Conservation (phyloP, 1,140 invertebrate species). For the Euglossa dilemma region DNA sequence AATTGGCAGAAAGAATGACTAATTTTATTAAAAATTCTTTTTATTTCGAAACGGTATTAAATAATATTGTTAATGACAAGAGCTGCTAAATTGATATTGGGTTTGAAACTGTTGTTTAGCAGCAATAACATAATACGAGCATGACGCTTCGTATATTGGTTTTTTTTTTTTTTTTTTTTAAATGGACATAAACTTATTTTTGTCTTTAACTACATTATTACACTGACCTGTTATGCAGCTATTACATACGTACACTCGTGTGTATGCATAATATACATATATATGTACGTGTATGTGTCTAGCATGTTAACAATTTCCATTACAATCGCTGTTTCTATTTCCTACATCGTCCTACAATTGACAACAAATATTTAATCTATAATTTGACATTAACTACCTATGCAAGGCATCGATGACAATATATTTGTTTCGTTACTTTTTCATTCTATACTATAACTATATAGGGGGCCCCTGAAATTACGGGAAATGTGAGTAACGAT, state of each 20-base stretch:
- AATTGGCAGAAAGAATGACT: conserved; percentile 1
- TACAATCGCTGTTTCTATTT: conserved; percentile 60
- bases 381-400: conserved; percentile 70
- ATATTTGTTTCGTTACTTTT: conserved; percentile 45
- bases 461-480: conserved; percentile 51
- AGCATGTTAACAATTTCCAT: conserved; percentile 56
- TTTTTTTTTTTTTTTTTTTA: background rate
- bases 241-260: conserved; percentile 38
- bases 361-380: conserved; percentile 71
- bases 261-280: conserved; percentile 41
- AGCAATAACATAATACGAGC: conserved; percentile 50
- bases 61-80: conserved; percentile 59
- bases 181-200: conserved; percentile 48
- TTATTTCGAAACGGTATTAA: conserved; percentile 68
- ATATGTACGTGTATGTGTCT: conserved; percentile 38
- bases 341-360: conserved; percentile 68
- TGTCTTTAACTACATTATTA: conserved; percentile 44
- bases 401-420: conserved; percentile 75
- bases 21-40: conserved; percentile 63
- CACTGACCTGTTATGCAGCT: conserved; percentile 45
- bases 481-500: conserved; percentile 27
- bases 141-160: conserved; percentile 16
- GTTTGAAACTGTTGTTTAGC: conserved; percentile 45
- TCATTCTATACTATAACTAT: conserved; percentile 49
- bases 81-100: conserved; percentile 40